These are phyloP conservation scores for Rhinoptilus africanus DNA, from an alignment of 2,113 vertebrate genomes.

Conservation along the genomic window DNA sequence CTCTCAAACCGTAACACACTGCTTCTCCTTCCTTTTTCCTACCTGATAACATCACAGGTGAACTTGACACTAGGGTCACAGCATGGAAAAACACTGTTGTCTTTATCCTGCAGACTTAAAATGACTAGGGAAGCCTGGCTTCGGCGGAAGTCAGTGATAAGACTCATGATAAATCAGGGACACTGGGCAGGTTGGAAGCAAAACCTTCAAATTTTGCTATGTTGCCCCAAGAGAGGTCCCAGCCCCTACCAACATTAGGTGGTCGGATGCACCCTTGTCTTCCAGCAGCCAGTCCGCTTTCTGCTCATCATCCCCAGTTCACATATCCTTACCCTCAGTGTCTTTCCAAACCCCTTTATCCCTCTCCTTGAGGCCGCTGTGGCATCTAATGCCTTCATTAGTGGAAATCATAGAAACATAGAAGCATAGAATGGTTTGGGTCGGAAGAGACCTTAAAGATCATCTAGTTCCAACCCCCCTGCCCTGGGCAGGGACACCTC, in stretches of 20 bases:
- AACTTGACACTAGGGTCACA: background rate
- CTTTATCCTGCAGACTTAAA: background rate
- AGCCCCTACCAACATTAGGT: background rate
- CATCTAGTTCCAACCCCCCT: too few relatives aligned
- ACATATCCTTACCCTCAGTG: background rate
- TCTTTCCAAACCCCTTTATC: background rate
- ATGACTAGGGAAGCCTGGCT: background rate
- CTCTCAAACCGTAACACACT: background rate
- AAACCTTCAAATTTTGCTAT: background rate
- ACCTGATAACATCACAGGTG: background rate
- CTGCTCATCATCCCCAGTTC: background rate
- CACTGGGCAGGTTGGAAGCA: background rate
- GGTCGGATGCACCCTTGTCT: background rate
- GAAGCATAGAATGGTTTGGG: background rate
- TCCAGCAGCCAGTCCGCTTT: background rate
- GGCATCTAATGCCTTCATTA: background rate
- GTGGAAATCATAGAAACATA: background rate
- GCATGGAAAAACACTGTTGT: background rate
- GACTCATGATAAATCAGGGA: background rate
- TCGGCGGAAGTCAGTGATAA: background rate
- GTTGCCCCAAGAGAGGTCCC: background rate
- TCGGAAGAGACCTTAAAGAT: too few relatives aligned
- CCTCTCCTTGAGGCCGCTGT: background rate
- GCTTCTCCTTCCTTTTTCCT: background rate
- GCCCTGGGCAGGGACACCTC: too few relatives aligned